Conservation (phyloP, 2,888 invertebrate species). For the Abrostola tripartita region DNA sequence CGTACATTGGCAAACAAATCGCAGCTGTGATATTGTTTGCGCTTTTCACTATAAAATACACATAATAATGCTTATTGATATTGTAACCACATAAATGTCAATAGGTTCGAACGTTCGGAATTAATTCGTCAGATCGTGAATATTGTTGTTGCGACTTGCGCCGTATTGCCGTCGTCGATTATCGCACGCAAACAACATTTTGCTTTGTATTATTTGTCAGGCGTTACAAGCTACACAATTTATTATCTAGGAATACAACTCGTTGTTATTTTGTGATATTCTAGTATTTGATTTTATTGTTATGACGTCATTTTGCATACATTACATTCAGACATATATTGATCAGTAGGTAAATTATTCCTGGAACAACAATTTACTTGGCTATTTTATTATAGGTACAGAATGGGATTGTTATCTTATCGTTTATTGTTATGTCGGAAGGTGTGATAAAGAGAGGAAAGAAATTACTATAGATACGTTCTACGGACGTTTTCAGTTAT, state of each 20-base stretch:
- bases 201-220: constrained; percentile 50
- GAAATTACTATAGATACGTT: too few relatives aligned
- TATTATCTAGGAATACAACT: not conserved
- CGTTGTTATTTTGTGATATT: not conserved
- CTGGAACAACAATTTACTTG: too few relatives aligned
- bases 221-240: constrained; percentile 34
- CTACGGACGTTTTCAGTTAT: not conserved
- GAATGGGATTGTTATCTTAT: too few relatives aligned
- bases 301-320: not conserved
- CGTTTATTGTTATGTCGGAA: too few relatives aligned
- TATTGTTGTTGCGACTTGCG: constrained; percentile 36
- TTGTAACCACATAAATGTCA: not conserved
- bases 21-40: too few relatives aligned
- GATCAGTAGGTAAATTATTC: not conserved
- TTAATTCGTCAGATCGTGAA: not conserved
- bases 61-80: too few relatives aligned
- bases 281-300: constrained; percentile 3
- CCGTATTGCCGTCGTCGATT: constrained; percentile 30
- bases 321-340: not conserved
- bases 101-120: not conserved
- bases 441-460: too few relatives aligned
- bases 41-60: too few relatives aligned
- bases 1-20: too few relatives aligned
- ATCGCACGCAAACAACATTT: constrained; percentile 34
- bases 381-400: too few relatives aligned